Conservation (phyloP, 2,113 vertebrate genomes). For the Cottus gobio region DNA sequence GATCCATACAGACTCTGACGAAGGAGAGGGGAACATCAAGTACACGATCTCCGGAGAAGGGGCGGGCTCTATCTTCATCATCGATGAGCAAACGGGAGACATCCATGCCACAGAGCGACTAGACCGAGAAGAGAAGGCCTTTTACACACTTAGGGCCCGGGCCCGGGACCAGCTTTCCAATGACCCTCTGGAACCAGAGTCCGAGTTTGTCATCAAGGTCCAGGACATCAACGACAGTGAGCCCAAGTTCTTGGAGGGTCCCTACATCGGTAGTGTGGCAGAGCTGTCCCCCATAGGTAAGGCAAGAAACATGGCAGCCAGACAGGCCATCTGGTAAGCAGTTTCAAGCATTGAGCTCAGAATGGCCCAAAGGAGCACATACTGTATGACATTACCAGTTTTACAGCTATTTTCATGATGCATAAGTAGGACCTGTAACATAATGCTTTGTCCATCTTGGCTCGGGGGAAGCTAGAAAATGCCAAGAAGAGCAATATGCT, state of each 20-base stretch:
- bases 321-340: background rate
- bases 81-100: constrained; percentile 95
- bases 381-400: constrained; percentile 14
- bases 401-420: constrained; percentile 40
- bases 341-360: constrained; percentile 28
- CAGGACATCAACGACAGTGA: constrained; percentile 99
- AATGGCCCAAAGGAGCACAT: constrained; percentile 13
- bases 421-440: constrained; percentile 22
- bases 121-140: constrained; percentile 96
- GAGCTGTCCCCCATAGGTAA: constrained; percentile 95
- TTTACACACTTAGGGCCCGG: constrained; percentile 94
- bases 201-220: constrained; percentile 98
- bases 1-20: constrained; percentile 98
- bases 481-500: constrained; percentile 35
- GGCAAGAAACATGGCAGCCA: constrained; percentile 41
- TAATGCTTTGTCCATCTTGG: constrained; percentile 29
- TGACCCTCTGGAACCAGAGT: constrained; percentile 93
- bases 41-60: constrained; percentile 99
- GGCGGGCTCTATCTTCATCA: constrained; percentile 96
- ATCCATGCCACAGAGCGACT: constrained; percentile 96
- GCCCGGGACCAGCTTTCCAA: constrained; percentile 89
- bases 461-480: constrained; percentile 38
- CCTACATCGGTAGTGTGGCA: constrained; percentile 95
- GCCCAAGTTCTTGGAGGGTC: constrained; percentile 96
- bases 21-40: constrained; percentile 96